These are phyloP conservation scores for Adelosebastes latens DNA, from an alignment of 2,797 vertebrate genomes.

Conservation along the genomic window DNA sequence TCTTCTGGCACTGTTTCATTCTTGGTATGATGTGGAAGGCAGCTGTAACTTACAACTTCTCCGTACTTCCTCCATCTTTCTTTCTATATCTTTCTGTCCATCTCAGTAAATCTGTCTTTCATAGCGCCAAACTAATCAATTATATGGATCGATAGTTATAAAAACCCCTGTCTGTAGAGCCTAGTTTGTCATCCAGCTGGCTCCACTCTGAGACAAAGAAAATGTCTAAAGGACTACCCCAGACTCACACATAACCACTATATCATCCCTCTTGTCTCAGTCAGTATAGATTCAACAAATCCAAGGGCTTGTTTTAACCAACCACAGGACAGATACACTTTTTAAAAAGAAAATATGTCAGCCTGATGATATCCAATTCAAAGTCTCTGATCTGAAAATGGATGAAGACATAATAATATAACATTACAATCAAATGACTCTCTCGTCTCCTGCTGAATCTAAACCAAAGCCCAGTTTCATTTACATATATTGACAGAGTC, in stretches of 20 bases:
- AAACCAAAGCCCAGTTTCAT: slow-evolving; percentile 21
- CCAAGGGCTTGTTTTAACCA: neutral
- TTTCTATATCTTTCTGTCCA: neutral
- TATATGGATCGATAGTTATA: slow-evolving; percentile 29
- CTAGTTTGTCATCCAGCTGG: neutral
- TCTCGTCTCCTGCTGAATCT: neutral
- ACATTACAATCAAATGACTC: neutral
- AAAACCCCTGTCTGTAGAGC: neutral
- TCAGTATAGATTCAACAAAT: neutral
- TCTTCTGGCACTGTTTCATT: neutral
- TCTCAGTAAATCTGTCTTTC: slow-evolving; percentile 3
- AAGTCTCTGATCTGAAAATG: neutral
- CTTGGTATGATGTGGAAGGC: neutral
- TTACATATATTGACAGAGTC: slow-evolving; percentile 44
- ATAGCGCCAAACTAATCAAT: slow-evolving; percentile 15
- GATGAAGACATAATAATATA: neutral
- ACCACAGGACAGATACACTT: neutral
- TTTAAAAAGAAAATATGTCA: neutral
- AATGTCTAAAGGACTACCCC: neutral
- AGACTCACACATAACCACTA: neutral
- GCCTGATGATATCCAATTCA: neutral
- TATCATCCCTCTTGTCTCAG: neutral
- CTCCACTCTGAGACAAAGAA: neutral
- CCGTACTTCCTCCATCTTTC: neutral
- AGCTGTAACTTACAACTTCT: neutral